These are phyloP conservation scores for Catharus ustulatus DNA, from an alignment of 2,797 vertebrate species.

Conservation along the genomic window DNA sequence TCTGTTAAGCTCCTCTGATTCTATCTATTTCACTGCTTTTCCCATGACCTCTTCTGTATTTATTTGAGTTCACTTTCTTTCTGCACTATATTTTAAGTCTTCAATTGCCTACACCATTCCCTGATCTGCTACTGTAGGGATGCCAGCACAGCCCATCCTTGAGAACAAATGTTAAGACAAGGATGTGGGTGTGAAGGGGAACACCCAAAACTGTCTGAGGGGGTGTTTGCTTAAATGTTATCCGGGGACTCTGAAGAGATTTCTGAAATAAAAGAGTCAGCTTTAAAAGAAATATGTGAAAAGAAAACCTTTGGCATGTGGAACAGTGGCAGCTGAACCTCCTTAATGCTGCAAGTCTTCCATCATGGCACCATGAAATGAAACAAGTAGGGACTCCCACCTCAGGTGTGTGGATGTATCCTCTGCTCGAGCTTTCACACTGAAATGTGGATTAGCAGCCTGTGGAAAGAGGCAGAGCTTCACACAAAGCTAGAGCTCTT, in stretches of 20 bases:
- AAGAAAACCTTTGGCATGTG: background rate
- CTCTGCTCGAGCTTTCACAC: accelerated
- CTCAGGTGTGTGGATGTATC: accelerated
- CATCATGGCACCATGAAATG: background rate
- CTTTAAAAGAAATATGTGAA: background rate
- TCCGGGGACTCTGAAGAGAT: background rate
- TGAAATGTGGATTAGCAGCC: background rate
- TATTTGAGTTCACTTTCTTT: background rate
- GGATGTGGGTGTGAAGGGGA: background rate
- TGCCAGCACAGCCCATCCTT: background rate
- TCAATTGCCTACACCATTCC: background rate
- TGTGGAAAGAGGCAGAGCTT: background rate
- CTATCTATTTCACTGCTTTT: background rate
- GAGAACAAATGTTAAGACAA: background rate
- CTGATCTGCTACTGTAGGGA: background rate
- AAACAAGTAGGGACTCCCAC: background rate
- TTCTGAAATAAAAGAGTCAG: background rate
- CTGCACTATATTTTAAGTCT: background rate
- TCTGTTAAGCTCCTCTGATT: background rate
- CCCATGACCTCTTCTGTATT: background rate
- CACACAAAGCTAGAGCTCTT: background rate
- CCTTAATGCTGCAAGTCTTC: background rate
- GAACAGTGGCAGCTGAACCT: background rate
- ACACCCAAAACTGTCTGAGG: background rate
- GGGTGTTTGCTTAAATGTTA: background rate